Evolutionary conservation across 2,888 invertebrate species (phyloP).

Genomic region (Plagodis dolabraria): DNA sequence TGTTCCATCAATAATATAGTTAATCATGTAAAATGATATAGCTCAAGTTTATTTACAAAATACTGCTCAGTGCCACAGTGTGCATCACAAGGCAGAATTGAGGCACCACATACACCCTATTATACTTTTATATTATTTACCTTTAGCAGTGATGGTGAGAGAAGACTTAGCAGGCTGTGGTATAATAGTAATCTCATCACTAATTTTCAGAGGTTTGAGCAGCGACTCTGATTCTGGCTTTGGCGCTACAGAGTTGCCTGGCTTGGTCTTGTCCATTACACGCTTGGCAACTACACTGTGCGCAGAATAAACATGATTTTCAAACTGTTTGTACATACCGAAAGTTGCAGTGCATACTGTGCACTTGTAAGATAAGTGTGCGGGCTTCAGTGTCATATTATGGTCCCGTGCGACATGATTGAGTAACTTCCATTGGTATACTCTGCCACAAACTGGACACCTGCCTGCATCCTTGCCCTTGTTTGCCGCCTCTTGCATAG

Average conservation of each 20-base stretch:
- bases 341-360: slow-evolving; percentile 98
- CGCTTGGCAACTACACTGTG: slow-evolving; percentile 96
- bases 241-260: slow-evolving; percentile 54
- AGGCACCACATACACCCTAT: slow-evolving; percentile 44
- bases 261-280: slow-evolving; percentile 89
- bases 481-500: slow-evolving; percentile 98
- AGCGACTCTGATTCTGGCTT: slow-evolving; percentile 85
- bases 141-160: slow-evolving; percentile 76
- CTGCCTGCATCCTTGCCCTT: slow-evolving; percentile 97
- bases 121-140: slow-evolving; percentile 66
- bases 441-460: slow-evolving; percentile 97
- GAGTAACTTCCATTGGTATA: slow-evolving; percentile 91
- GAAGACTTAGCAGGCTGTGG: slow-evolving; percentile 90
- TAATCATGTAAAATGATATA: slow-evolving; percentile 58
- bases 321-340: slow-evolving; percentile 98
- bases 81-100: slow-evolving; percentile 56
- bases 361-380: slow-evolving; percentile 97
- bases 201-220: slow-evolving; percentile 93
- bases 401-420: slow-evolving; percentile 97
- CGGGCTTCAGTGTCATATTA: slow-evolving; percentile 96
- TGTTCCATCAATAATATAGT: slow-evolving; percentile 53
- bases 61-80: slow-evolving; percentile 69
- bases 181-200: slow-evolving; percentile 96
- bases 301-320: slow-evolving; percentile 97
- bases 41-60: slow-evolving; percentile 76